Percentiles rank a stretch among this genome's conserved stretches.
Evolutionary conservation across 2,797 vertebrate genomes (phyloP).

Genomic region (Leucoraja ocellata): DNA sequence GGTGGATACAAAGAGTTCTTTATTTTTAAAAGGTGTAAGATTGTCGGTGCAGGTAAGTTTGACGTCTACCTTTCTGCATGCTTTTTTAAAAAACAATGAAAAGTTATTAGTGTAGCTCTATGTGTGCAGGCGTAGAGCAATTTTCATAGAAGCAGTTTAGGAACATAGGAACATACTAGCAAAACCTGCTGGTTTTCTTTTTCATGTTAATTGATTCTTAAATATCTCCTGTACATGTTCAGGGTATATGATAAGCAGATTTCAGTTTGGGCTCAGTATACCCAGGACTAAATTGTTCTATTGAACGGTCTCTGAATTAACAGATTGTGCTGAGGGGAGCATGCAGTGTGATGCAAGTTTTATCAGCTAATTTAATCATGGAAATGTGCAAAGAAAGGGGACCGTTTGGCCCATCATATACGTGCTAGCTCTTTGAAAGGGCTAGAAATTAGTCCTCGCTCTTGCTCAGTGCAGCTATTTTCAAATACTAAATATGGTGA

Average conservation of each 20-base stretch:
- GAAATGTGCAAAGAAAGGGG: background rate
- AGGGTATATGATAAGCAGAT: background rate
- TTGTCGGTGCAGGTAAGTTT: conserved; percentile 16
- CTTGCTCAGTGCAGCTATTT: background rate
- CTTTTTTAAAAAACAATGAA: background rate
- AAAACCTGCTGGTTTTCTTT: conserved; percentile 1
- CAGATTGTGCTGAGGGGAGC: background rate
- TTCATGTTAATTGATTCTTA: background rate
- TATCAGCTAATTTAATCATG: background rate
- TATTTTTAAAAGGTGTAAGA: background rate
- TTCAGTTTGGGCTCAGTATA: background rate
- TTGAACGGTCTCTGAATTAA: background rate
- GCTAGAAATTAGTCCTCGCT: too few relatives aligned
- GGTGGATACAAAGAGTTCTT: conserved; percentile 8
- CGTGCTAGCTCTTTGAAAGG: background rate
- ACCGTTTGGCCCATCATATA: background rate
- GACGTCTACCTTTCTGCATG: background rate
- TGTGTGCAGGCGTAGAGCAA: background rate
- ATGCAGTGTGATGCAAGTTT: background rate
- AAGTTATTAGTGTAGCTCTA: background rate
- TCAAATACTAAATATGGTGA: background rate
- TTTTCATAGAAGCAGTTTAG: background rate
- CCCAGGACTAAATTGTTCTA: background rate
- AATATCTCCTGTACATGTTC: background rate
- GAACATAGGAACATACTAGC: background rate